Base-by-base conservation (phyloP, 2,888 invertebrate genomes). In the Spisula solida region DNA sequence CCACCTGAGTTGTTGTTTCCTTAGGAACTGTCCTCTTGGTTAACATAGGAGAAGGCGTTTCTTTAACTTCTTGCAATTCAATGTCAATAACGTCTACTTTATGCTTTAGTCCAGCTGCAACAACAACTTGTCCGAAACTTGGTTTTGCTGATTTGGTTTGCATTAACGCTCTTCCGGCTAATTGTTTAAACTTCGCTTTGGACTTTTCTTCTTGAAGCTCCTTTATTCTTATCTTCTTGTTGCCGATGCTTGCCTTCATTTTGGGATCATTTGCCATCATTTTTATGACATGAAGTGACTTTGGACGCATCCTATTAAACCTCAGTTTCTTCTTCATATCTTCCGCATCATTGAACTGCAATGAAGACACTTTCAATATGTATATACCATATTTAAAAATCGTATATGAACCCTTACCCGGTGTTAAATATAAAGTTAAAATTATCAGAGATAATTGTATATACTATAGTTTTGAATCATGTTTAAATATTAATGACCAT, bases 231-330 rank as follows among this genome's bases (percentile, higher is more conserved):
- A 80, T 55, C n/a, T 85, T 85, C 5, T 78, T 81, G n/a, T 60
- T 80, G 29, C 80, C 29, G 34, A 86, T 80, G 14, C 70, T 81
- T 25, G 25, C 70, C n/a, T 81, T 80, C 66, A 81, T 81, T 29
- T 56, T 66, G 10, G 81, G 88, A 66, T 88, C 83, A 41, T 56
- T 81, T 14, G 78, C 66, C 47, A 92, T 86, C n/a, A 80, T 29
- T 12, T 89, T 89, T 1, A 92, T 29, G 0, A 82, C 80, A 55
- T 90, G 86, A 1, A 92, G 20, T 18, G 92, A 90, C 55, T 92
- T 83, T 5, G 80, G 78, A 8, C 82, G 70, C 75, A 92, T 89
- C 31, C 89, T 48, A 47, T 89, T 89, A 78, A 92, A 92, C 20
- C 86, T 75, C 0, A 75, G 55, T 20, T 89, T 86, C 86, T 85